phyloP scores from a whole-genome alignment of 2,113 vertebrate species.

The Prolemur simus region DNA sequence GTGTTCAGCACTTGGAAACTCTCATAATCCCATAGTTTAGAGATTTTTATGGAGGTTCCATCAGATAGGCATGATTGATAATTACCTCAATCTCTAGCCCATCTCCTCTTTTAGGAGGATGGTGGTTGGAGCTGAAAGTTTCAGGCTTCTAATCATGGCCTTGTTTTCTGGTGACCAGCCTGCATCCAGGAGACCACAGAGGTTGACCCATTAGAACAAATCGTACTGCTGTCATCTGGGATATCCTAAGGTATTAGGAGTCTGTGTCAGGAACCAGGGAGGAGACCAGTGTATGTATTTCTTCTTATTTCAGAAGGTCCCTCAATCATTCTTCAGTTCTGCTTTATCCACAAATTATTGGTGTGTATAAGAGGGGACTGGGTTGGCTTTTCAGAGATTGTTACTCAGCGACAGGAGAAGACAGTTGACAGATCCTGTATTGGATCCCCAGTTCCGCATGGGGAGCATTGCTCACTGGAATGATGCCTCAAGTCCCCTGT shows the following conservation, averaged over 20 bases:
- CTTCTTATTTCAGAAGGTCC: background rate
- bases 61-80: background rate
- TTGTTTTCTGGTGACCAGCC: background rate
- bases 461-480: background rate
- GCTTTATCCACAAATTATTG: background rate
- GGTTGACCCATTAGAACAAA: background rate
- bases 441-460: fast-evolving
- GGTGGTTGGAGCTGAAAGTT: background rate
- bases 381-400: background rate
- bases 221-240: background rate
- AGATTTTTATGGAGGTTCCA: background rate
- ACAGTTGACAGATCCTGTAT: background rate
- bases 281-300: background rate
- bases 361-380: background rate
- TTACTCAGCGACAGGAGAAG: background rate
- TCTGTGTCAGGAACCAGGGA: background rate
- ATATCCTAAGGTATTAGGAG: background rate
- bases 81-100: background rate
- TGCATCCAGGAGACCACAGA: background rate
- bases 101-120: background rate
- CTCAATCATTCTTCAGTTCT: background rate
- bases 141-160: background rate
- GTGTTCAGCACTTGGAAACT: background rate
- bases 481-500: background rate
- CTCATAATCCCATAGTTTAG: background rate